A percentile compares a stretch with the other conserved stretches of the same genome.
These are phyloP conservation scores for Acanthosoma haemorrhoidale DNA, from an alignment of 2,888 invertebrate genomes.

Conservation along the genomic window DNA sequence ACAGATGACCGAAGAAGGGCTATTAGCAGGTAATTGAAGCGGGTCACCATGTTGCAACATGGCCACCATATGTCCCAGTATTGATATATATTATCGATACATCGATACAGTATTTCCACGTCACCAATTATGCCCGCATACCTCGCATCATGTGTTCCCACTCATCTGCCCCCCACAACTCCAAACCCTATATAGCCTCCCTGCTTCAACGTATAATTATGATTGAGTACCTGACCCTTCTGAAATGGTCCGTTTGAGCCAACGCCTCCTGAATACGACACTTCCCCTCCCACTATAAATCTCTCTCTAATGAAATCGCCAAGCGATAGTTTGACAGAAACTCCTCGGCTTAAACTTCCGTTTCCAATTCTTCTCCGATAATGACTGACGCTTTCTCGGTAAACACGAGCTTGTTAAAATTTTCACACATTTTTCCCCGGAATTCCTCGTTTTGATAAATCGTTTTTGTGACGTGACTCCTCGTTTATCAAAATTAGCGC, in stretches of 20 bases:
- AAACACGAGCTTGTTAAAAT: not conserved
- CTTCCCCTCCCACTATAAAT: not conserved
- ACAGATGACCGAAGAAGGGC: not conserved
- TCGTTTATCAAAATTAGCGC: too few relatives aligned
- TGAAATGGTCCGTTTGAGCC: not conserved
- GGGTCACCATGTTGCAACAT: too few relatives aligned
- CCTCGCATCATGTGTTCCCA: not conserved
- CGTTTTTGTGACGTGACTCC: too few relatives aligned
- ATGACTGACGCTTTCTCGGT: too few relatives aligned
- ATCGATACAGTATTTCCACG: too few relatives aligned
- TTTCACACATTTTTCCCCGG: not conserved
- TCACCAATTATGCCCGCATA: too few relatives aligned
- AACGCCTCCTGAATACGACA: not conserved
- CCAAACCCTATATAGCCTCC: too few relatives aligned
- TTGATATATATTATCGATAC: too few relatives aligned
- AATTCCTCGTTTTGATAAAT: too few relatives aligned
- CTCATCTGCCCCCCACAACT: not conserved
- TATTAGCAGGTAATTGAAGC: not conserved
- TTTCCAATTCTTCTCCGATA: conserved; percentile 3
- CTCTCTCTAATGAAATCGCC: conserved; percentile 7
- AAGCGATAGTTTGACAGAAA: not conserved
- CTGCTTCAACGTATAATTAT: not conserved
- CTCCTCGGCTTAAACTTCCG: not conserved
- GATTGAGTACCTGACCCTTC: not conserved
- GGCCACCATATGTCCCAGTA: not conserved